Evolutionary conservation across 2,888 invertebrate genomes (phyloP).

Genomic region (Bibio marci): DNA sequence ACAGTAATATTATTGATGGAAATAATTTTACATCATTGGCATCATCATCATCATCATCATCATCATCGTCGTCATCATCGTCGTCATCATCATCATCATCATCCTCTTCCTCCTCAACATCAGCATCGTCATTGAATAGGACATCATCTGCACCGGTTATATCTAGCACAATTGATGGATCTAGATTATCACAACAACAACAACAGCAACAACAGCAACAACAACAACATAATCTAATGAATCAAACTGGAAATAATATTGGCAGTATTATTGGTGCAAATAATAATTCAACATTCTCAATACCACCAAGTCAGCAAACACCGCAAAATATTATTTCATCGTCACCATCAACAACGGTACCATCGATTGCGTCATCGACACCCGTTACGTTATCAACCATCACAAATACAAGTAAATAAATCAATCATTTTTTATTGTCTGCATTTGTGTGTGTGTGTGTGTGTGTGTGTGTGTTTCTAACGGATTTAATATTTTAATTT

Average conservation of each 20-base stretch:
- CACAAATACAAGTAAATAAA: conserved; percentile 6
- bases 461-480: no score
- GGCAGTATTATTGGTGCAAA: conserved; percentile 6
- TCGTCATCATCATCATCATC: no score
- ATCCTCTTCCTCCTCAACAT: neutral
- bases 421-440: neutral
- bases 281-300: conserved; percentile 23
- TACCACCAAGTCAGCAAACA: conserved; percentile 32
- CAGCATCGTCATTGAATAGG: neutral
- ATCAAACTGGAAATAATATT: neutral
- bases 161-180: neutral
- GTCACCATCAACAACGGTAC: neutral
- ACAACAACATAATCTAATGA: conserved; percentile 14
- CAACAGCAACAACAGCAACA: conserved; percentile 24
- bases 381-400: no score
- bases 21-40: no score
- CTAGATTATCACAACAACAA: no score
- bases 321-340: neutral
- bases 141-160: neutral
- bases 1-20: conserved; percentile 30
- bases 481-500: neutral
- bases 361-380: conserved; percentile 13
- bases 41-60: no score
- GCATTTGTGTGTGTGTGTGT: no score
- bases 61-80: no score